phyloP scores from a whole-genome alignment of 1,140 invertebrate species.

The Leptopilina clavipes region DNA sequence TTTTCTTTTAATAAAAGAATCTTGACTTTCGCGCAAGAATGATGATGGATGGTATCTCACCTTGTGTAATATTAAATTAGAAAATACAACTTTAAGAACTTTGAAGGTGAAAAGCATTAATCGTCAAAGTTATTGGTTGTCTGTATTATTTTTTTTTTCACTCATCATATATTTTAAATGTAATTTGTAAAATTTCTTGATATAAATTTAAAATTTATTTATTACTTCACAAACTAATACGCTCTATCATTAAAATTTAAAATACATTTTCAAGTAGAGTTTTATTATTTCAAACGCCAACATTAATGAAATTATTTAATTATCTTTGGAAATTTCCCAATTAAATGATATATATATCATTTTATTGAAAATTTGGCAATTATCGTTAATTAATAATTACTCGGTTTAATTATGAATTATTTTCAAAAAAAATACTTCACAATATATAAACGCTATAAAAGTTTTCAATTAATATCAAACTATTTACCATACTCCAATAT shows the following conservation, averaged over 20 bases:
- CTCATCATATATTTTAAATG: no score
- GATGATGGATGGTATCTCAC: conserved; percentile 13
- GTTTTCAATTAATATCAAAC: neutral
- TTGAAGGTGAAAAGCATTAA: conserved; percentile 9
- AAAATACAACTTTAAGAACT: neutral
- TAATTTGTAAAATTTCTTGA: no score
- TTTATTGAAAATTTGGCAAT: neutral
- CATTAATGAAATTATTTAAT: neutral
- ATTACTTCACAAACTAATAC: neutral
- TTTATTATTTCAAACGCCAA: neutral
- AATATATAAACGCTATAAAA: no score
- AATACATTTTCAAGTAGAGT: neutral
- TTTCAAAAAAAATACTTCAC: neutral
- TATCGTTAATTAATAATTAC: neutral
- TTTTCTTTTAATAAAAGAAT: conserved; percentile 1
- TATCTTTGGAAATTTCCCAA: neutral
- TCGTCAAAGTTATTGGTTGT: neutral
- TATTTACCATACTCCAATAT: neutral
- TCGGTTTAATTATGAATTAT: neutral
- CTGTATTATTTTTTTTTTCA: neutral
- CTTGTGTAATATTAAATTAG: conserved; percentile 12
- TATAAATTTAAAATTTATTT: neutral
- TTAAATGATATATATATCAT: neutral
- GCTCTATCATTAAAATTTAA: neutral
- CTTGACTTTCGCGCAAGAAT: neutral